Percentiles rank a stretch among this genome's conserved stretches.
phyloP scores from a whole-genome alignment of 2,797 vertebrate species.

The Forpus xanthops region DNA sequence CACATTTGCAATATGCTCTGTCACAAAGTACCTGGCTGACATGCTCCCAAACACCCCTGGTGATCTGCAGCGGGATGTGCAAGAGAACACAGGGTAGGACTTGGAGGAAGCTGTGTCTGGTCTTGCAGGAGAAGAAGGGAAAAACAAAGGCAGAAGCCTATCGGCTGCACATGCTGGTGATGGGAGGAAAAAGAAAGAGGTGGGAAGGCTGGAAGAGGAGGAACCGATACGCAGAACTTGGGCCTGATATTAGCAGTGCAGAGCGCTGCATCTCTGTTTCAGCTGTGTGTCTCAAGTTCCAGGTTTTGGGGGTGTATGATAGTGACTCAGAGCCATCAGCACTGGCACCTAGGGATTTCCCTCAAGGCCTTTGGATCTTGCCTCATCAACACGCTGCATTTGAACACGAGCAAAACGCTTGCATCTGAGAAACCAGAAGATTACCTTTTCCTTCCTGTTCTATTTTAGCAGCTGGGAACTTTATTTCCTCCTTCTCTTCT shows the following conservation, averaged over 20 bases:
- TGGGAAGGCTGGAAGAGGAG: neutral
- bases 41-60: neutral
- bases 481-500: slow-evolving; percentile 40
- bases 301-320: neutral
- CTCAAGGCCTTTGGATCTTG: slow-evolving; percentile 13
- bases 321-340: neutral
- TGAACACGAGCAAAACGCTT: neutral
- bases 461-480: slow-evolving; percentile 41
- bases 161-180: neutral
- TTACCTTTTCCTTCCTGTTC: slow-evolving; percentile 62
- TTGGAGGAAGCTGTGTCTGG: neutral
- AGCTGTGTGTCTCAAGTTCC: neutral
- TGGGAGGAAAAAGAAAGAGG: neutral
- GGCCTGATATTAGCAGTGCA: neutral
- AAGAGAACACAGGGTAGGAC: neutral
- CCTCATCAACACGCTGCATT: neutral
- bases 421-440: slow-evolving; percentile 17
- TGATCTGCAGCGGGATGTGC: neutral
- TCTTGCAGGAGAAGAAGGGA: neutral
- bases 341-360: slow-evolving; percentile 5
- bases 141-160: neutral
- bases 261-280: neutral
- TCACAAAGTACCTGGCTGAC: neutral
- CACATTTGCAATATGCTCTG: neutral
- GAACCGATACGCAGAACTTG: neutral